Conservation (phyloP, 1,140 invertebrate species). For the Drosophila kepulauana region DNA sequence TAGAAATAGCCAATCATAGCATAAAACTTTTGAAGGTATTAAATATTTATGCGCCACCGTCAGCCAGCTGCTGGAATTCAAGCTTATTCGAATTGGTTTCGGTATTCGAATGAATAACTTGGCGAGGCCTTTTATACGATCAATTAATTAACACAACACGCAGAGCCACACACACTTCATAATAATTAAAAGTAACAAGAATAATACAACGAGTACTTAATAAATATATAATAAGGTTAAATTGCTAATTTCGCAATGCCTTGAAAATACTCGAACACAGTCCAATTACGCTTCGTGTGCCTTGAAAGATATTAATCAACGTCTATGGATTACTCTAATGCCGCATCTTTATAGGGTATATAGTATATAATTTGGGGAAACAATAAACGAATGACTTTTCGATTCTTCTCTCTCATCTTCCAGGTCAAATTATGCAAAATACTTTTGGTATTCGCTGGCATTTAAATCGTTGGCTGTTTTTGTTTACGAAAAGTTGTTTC, state of each 20-base stretch:
- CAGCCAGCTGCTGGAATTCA: constrained; percentile 48
- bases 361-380: not conserved
- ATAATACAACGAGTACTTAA: constrained; percentile 10
- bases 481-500: constrained; percentile 43
- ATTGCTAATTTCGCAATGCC: constrained; percentile 59
- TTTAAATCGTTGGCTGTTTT: constrained; percentile 18
- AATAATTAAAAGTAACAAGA: constrained; percentile 9
- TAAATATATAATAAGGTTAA: constrained; percentile 64
- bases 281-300: not conserved
- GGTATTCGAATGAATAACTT: constrained; percentile 40
- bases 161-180: constrained; percentile 56
- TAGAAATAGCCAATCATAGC: constrained; percentile 2
- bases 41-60: constrained; percentile 58
- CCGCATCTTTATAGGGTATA: not conserved
- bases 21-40: constrained; percentile 22
- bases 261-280: constrained; percentile 31
- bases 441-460: constrained; percentile 37
- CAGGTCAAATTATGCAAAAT: constrained; percentile 50
- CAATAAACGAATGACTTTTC: constrained; percentile 18
- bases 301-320: not conserved
- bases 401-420: constrained; percentile 13
- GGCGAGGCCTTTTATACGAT: constrained; percentile 19
- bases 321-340: constrained; percentile 1
- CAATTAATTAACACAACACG: constrained; percentile 65
- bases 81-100: constrained; percentile 14